Conservation (phyloP, 2,888 invertebrate genomes). For the Drosophila stalkeri region DNA sequence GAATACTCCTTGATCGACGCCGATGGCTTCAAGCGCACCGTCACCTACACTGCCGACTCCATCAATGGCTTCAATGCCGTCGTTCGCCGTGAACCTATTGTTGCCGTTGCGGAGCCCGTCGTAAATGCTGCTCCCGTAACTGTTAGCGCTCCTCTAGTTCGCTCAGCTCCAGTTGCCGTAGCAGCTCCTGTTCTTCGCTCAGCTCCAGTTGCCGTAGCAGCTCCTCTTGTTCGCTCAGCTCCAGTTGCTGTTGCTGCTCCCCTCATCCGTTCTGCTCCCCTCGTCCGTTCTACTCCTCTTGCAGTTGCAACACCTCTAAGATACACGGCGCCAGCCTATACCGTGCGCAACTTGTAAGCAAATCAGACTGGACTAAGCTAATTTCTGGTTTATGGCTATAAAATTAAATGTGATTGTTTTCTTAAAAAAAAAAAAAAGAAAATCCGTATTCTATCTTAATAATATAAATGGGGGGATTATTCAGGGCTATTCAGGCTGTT, state of each 20-base stretch:
- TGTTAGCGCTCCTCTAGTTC: constrained; percentile 65
- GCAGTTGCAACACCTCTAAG: constrained; percentile 53
- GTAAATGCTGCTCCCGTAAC: constrained; percentile 76
- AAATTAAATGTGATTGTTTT: constrained; percentile 69
- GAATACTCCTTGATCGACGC: constrained; percentile 84
- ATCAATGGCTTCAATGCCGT: constrained; percentile 84
- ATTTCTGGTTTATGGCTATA: constrained; percentile 18
- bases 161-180: constrained; percentile 56
- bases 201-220: constrained; percentile 52
- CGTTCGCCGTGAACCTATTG: constrained; percentile 75
- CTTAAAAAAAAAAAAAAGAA: neutral
- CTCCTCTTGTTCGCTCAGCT: constrained; percentile 54
- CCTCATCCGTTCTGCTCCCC: constrained; percentile 59
- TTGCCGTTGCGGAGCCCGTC: constrained; percentile 59
- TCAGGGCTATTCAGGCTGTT: neutral
- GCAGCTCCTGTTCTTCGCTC: constrained; percentile 47
- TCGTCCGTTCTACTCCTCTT: constrained; percentile 60
- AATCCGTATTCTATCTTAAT: neutral
- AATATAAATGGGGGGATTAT: neutral
- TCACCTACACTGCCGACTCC: constrained; percentile 83
- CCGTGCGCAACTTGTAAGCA: constrained; percentile 67
- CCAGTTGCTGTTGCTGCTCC: constrained; percentile 62
- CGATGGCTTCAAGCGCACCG: constrained; percentile 84
- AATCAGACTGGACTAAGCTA: constrained; percentile 9
- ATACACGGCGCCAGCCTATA: constrained; percentile 68